Conservation (phyloP, 1,140 invertebrate species). For the Drosophila triauraria region DNA sequence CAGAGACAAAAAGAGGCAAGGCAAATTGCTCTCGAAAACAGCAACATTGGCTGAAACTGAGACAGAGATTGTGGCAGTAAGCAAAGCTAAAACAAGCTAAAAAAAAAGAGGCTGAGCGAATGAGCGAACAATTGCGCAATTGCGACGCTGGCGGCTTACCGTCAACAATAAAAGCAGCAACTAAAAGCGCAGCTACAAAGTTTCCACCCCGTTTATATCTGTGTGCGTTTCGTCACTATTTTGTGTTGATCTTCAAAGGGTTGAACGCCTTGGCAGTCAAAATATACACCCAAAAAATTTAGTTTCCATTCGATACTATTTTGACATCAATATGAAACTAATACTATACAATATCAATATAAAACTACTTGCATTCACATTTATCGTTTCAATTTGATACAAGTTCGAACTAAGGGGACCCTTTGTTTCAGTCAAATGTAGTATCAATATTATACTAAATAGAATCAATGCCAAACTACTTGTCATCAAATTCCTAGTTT, state of each 20-base stretch:
- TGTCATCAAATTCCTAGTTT: too few species aligned
- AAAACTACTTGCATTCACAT: too few species aligned
- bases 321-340: too few species aligned
- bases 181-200: slow-evolving; percentile 16
- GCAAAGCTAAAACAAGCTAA: slow-evolving; percentile 39
- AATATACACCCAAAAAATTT: not conserved
- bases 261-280: slow-evolving; percentile 25
- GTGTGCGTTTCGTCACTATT: slow-evolving; percentile 5
- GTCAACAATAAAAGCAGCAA: slow-evolving; percentile 13
- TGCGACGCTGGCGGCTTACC: slow-evolving; percentile 37
- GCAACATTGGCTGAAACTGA: slow-evolving; percentile 24
- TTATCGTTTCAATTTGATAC: too few species aligned
- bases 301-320: too few species aligned
- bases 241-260: slow-evolving; percentile 3
- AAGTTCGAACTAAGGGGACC: too few species aligned
- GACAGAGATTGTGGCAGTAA: slow-evolving; percentile 19
- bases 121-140: slow-evolving; percentile 76
- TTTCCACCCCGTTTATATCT: not conserved
- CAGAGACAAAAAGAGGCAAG: slow-evolving; percentile 28
- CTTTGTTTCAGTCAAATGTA: too few species aligned
- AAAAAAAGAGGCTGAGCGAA: slow-evolving; percentile 64
- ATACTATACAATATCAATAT: too few species aligned
- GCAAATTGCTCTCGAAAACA: slow-evolving; percentile 50
- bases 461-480: too few species aligned
- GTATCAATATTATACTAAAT: too few species aligned